These are phyloP conservation scores for Dynastes grantii DNA, from an alignment of 2,888 invertebrate genomes.

Conservation along the genomic window DNA sequence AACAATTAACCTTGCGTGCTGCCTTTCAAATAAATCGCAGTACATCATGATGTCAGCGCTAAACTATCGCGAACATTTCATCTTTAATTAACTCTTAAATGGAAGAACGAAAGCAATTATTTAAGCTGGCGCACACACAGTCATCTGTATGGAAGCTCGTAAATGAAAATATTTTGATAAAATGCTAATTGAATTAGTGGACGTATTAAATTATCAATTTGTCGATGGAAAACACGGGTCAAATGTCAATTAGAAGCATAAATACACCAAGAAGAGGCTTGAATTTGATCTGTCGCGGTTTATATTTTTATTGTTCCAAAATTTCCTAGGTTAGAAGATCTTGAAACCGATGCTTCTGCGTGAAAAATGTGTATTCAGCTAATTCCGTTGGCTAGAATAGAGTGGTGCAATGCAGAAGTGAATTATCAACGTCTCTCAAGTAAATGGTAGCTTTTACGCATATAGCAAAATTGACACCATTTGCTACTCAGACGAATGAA, in stretches of 20 bases:
- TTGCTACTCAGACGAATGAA: conserved; percentile 1
- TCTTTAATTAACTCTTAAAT: conserved; percentile 34
- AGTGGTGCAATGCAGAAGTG: neutral
- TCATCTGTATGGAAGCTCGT: neutral
- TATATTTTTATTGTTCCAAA: neutral
- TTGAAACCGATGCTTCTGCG: neutral
- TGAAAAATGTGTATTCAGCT: neutral
- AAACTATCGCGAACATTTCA: conserved; percentile 16
- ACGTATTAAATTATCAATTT: conserved; percentile 11
- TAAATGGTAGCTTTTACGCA: neutral
- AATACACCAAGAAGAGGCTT: neutral
- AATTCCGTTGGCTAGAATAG: neutral
- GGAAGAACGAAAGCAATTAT: conserved; percentile 37
- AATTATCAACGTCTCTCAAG: neutral
- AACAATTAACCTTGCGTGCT: conserved; percentile 47
- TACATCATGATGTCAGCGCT: conserved; percentile 47
- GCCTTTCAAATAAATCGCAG: conserved; percentile 48
- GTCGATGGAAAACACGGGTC: neutral
- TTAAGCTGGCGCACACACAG: neutral
- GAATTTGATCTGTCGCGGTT: neutral
- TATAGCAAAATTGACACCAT: neutral
- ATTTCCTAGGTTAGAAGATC: neutral
- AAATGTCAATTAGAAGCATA: neutral
- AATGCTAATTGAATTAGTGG: conserved; percentile 15
- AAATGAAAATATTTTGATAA: conserved; percentile 23